A percentile compares a stretch with the other conserved stretches of the same genome.
phyloP scores from a whole-genome alignment of 2,888 invertebrate genomes.

The Drosophila meridionalis region DNA sequence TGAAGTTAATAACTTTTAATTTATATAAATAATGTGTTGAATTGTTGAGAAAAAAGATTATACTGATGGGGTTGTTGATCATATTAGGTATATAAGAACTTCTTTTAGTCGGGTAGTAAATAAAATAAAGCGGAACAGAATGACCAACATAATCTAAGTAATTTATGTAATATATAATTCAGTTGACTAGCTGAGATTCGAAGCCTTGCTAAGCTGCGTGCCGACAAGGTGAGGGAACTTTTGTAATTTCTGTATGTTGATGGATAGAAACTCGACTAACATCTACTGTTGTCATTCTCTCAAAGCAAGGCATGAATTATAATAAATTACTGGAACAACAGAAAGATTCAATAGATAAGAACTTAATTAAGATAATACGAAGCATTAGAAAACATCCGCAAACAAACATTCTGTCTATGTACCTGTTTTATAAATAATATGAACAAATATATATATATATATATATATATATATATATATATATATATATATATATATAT shows the following conservation, averaged over 20 bases:
- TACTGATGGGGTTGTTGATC: neutral
- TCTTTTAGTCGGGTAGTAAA: neutral
- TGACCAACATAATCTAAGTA: constrained; percentile 72
- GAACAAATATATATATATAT: neutral
- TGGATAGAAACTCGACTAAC: neutral
- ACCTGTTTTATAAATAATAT: no score
- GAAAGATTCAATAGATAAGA: neutral
- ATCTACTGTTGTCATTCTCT: neutral
- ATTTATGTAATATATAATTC: constrained; percentile 54
- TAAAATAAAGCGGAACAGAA: constrained; percentile 39
- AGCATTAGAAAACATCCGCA: no score
- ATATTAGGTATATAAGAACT: neutral
- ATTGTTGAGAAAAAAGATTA: neutral
- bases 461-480: no score
- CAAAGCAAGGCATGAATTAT: neutral
- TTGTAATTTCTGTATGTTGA: constrained; percentile 6
- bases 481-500: neutral
- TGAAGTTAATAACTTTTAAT: neutral
- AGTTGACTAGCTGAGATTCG: constrained; percentile 21
- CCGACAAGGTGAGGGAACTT: constrained; percentile 46
- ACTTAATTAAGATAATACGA: neutral
- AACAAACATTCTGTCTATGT: no score
- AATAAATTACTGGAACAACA: neutral
- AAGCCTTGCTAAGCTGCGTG: neutral
- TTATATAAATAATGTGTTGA: neutral